phyloP scores from a whole-genome alignment of 2,797 vertebrate genomes.

The Gobionotothen gibberifrons region DNA sequence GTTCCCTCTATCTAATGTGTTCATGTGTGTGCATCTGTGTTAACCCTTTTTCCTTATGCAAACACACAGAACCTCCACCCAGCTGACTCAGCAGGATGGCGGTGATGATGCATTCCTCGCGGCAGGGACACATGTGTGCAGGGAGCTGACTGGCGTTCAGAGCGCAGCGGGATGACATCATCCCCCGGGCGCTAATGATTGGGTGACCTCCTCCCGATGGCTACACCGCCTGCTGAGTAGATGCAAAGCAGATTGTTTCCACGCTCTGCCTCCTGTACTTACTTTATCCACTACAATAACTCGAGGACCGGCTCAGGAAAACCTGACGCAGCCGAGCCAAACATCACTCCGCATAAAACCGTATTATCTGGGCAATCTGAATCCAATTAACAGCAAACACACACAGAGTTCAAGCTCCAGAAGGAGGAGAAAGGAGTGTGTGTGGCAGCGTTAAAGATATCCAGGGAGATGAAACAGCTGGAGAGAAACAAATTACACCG shows the following conservation, averaged over 20 bases:
- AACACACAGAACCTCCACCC: slow-evolving; percentile 20
- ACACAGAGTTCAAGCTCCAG: slow-evolving; percentile 64
- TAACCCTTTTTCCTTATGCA: slow-evolving; percentile 20
- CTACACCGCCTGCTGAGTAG: slow-evolving; percentile 48
- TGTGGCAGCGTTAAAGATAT: slow-evolving; percentile 33
- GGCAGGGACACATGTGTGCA: slow-evolving; percentile 38
- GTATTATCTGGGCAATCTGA: slow-evolving; percentile 71
- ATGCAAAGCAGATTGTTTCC: slow-evolving; percentile 62
- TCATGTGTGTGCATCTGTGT: slow-evolving; percentile 13
- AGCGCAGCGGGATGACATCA: slow-evolving; percentile 74
- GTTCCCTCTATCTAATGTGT: slow-evolving; percentile 21
- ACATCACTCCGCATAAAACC: slow-evolving; percentile 22
- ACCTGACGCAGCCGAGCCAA: slow-evolving; percentile 28
- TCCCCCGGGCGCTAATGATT: slow-evolving; percentile 66
- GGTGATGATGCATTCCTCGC: slow-evolving; percentile 41
- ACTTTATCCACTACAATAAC: slow-evolving; percentile 53
- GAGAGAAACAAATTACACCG: slow-evolving; percentile 58
- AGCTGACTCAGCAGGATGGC: slow-evolving; percentile 72
- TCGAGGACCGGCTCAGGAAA: slow-evolving; percentile 33
- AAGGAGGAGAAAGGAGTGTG: slow-evolving; percentile 15
- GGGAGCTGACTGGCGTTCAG: slow-evolving; percentile 50
- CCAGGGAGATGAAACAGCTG: slow-evolving; percentile 54
- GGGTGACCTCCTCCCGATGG: slow-evolving; percentile 62
- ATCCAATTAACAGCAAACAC: slow-evolving; percentile 76
- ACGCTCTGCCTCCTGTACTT: slow-evolving; percentile 53